Base-by-base conservation (phyloP, 2,888 invertebrate species). In the Metellina segmentata region DNA sequence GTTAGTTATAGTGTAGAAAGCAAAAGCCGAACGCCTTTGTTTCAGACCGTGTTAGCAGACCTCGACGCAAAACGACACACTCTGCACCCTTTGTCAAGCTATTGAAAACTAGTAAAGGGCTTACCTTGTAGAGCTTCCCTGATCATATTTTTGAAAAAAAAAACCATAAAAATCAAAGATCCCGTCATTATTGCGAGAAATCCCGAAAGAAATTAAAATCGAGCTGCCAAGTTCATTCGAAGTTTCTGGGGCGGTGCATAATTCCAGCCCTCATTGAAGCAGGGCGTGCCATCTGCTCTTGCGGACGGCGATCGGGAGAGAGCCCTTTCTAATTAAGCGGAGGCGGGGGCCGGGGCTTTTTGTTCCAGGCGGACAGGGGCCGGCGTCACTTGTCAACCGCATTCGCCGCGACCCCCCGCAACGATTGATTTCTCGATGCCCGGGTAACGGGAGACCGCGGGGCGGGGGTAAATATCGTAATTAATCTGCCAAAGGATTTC, bases 401-500 rank as follows among this genome's bases (percentile, higher is more conserved):
- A 87, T 75, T 81, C 70, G 81, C 85, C 85, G 69, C 78, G 51
- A 61, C 85, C 72, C 82, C 77, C 70, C n/a, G 49, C 77, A n/a
- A 53, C 70, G 78, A 81, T 70, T 77, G 85, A 85, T 90, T 85
- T 81, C 75, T 49, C 87, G 34, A 34, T 34, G 1, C 70, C 48
- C 19, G 51, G 20, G 7, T 34, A 34, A 34, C 34, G 34, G 34
- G 48, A 48, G 75, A 48, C 48, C 16, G 19, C 61, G 74, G 49
- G 70, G 81, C 77, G 78, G 74, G 79, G 83, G 91, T 83, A 87
- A 91, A 91, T 87, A 91, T 87, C 91, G 91, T 91, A 91, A 91
- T 91, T 91, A 91, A 91, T 91, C 91, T 83, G 91, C 91, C 91
- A 91, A 90, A 90, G 89, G 90, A 85, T 79, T 79, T 85, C 90